Evolutionary conservation across 2,113 vertebrate species (phyloP), one percentile per base, ranked within the genome.

Genomic region (Pteropus alecto): DNA sequence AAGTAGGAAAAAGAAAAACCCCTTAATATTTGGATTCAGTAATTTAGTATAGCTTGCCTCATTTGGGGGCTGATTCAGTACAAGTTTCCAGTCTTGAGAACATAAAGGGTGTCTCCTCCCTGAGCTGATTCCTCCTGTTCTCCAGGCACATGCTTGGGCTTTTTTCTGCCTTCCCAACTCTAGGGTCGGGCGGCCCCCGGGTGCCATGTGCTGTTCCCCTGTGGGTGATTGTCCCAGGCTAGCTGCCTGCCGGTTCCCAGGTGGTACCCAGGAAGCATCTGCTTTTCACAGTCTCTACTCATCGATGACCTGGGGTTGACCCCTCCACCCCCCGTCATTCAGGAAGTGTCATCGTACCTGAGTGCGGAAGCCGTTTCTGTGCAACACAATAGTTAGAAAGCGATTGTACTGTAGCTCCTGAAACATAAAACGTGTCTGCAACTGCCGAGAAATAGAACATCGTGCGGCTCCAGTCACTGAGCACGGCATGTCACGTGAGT

Each of bases 281-380:
- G 94, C 84, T 63, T 89, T 33, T 58, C 38, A 35, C 1, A 4
- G 92, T 73, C 70, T 13, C n/a, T 8, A 61, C 38, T 58, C n/a
- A 38, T 94, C 83, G 91, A 18, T 96, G 98, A 96, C 94, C 88
- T 41, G 21, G 89, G 51, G 63, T 67, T 0, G 74, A 98, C 91
- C 88, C 51, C 26, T 43, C 30, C 63, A 24, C 61, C 15, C 24
- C 19, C 14, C 35, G 70, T 86, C 56, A 89, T 58, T 41, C 65
- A 33, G 94, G 63, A 97, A 96, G 43, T 38, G 46, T 7, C 79
- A 33, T 87, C 56, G 35, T 96, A 93, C 77, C 85, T 93, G 93
- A 84, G 81, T 60, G 51, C 22, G 1, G 28, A 84, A 97, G 67
- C 41, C 67, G 43, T 98, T 97, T 94, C 81, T 41, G 41, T 30